Base-by-base conservation (phyloP, 2,888 invertebrate species). In the Drosophila parthenogenetica region DNA sequence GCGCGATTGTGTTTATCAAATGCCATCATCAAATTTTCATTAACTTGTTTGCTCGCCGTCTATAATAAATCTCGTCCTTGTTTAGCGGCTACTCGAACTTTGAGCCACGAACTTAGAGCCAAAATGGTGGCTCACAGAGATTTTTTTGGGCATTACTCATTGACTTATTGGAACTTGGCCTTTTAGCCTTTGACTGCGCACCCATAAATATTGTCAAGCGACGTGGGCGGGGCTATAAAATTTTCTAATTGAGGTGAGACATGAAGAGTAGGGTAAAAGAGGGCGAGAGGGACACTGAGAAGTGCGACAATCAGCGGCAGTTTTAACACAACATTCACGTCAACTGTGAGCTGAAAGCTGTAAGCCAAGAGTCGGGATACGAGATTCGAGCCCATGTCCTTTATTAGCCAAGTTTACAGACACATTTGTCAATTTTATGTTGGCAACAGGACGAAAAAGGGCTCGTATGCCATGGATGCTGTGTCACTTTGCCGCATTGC, bases 361-460 rank as follows among this genome's bases (percentile, higher is more conserved):
- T 3, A 22, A 45, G 22, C 45, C 46, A 42, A 11, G 22, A 48
- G 14, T 29, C 13, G 40, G 25, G n/a, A n/a, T n/a, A n/a, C n/a
- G 32, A 32, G 35, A 35, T 10, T 11, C 35, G 13, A 35, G 35
- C 13, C 61, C 39, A 35, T 72, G 71, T 54, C 69, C 76, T 82
- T 89, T 89, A 87, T 89, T 85, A 84, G 82, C 82, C 82, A 89
- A 89, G 89, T 89, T 89, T 89, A 83, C 89, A 89, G 89, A 89
- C 89, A 89, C 89, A 89, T 89, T 89, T 89, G 90, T 89, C 89
- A 89, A 87, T 84, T 89, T 89, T 78, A 89, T 88, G 89, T 78
- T 77, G 77, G 68, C 82, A 82, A 87, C 73, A 73, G 72, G 79
- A 79, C 61, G 68, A 60, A 73, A 50, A 61, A 13, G 35, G 35